Evolutionary conservation across 1,140 invertebrate genomes (phyloP), one percentile per base, ranked within the genome.

Genomic region (Heliconius eleuchia): DNA sequence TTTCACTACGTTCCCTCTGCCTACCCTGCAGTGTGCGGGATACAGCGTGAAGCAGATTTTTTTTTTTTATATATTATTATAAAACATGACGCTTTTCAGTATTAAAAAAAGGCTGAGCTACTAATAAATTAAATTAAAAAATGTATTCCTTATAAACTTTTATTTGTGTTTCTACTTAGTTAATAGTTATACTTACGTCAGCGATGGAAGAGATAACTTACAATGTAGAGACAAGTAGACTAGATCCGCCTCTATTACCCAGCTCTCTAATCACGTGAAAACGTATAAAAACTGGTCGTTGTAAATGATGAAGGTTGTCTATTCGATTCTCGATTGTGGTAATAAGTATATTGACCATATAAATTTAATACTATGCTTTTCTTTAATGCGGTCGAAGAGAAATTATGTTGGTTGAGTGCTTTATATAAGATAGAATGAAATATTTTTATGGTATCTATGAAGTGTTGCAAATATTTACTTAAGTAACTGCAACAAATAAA

Each of bases 221-320:
- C 60, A 66, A 30, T 66, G 60, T 66, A 66, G n/a, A 66, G 11
- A 66, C 60, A 66, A 66, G 60, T 66, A 66, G 60, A 66, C 60
- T 30, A 66, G 60, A 30, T 66, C 60, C 60, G 60, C 60, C 27
- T 66, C 60, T 30, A 66, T 66, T 66, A 66, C 23, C 60, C 13
- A 66, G 60, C 60, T 66, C 60, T 66, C 60, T 66, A 66, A 66
- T 66, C 60, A 66, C 60, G 60, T 66, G 60, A 66, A 66, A 66
- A 30, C 27, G 27, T 27, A 66, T 66, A 66, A 66, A 66, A 66
- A 66, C 60, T 66, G 27, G 60, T 66, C 27, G 27, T 57, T 57
- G 19, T 66, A 66, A 66, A 66, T 66, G 27, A 66, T 66, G 60
- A 30, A 66, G 60, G 60, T 66, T 66, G 27, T 11, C 60, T 13